Conservation (phyloP, 2,797 vertebrate genomes). For the Xyrichtys novacula region DNA sequence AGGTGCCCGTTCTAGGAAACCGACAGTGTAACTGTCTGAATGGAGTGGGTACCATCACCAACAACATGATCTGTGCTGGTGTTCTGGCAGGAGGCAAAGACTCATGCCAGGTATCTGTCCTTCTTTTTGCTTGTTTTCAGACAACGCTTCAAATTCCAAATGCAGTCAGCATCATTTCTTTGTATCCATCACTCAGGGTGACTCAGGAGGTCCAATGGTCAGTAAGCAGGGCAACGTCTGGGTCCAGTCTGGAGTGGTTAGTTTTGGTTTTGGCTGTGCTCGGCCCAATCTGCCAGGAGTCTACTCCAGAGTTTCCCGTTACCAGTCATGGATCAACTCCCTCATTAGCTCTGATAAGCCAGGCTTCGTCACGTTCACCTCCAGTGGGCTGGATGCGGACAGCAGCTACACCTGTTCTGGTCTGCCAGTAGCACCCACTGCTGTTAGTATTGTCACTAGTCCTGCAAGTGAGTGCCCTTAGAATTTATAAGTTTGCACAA, state of each 20-base stretch:
- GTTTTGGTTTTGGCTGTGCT: slow-evolving; percentile 67
- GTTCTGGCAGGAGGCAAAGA: slow-evolving; percentile 65
- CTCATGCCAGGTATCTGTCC: neutral
- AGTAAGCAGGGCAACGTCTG: slow-evolving; percentile 50
- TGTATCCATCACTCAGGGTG: neutral
- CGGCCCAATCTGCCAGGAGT: slow-evolving; percentile 61
- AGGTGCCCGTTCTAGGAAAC: slow-evolving; percentile 69
- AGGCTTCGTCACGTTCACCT: slow-evolving; percentile 64
- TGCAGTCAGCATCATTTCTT: neutral
- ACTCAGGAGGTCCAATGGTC: slow-evolving; percentile 71
- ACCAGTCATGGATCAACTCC: slow-evolving; percentile 70
- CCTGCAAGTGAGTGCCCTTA: slow-evolving; percentile 25
- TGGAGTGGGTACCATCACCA: slow-evolving; percentile 22
- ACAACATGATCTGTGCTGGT: slow-evolving; percentile 80
- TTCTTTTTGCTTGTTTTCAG: neutral
- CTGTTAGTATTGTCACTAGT: slow-evolving; percentile 3
- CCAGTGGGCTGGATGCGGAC: slow-evolving; percentile 45
- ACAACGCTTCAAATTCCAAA: neutral
- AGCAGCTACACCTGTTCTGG: slow-evolving; percentile 40
- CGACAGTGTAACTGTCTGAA: slow-evolving; percentile 68
- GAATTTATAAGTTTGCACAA: no score
- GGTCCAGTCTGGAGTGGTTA: slow-evolving; percentile 73
- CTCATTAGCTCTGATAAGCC: slow-evolving; percentile 54
- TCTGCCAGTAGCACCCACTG: neutral
- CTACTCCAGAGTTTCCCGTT: slow-evolving; percentile 71